Evolutionary conservation across 1,140 invertebrate genomes (phyloP).

Genomic region (Manduca sexta): DNA sequence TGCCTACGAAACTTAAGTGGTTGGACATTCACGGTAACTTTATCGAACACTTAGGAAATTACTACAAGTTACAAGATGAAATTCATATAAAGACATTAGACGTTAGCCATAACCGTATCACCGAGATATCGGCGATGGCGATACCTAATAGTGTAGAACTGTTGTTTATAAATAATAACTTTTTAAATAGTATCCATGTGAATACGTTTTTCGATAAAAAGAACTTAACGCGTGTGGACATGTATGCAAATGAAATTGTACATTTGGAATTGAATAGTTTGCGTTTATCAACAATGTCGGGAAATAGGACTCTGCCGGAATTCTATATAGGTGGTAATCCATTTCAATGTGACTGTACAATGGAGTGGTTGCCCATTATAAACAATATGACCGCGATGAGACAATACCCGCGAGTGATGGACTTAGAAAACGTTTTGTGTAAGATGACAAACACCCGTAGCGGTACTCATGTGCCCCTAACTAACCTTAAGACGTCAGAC

Average conservation of each 20-base stretch:
- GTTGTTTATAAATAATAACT: constrained; percentile 92
- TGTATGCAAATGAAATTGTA: constrained; percentile 90
- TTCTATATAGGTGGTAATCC: constrained; percentile 93
- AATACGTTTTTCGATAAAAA: constrained; percentile 91
- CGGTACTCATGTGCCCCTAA: constrained; percentile 80
- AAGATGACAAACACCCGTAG: constrained; percentile 85
- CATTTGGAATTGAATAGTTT: constrained; percentile 87
- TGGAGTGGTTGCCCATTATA: constrained; percentile 92
- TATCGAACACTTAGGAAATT: constrained; percentile 88
- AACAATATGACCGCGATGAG: constrained; percentile 87
- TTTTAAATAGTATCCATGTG: constrained; percentile 83
- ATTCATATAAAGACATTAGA: constrained; percentile 88
- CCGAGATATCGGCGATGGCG: constrained; percentile 83
- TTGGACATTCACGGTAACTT: constrained; percentile 91
- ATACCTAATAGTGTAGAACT: constrained; percentile 93
- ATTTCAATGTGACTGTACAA: constrained; percentile 92
- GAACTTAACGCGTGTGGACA: constrained; percentile 88
- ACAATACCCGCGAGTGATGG: constrained; percentile 90
- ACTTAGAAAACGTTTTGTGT: constrained; percentile 89
- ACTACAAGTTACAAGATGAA: constrained; percentile 87
- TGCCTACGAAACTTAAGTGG: constrained; percentile 91
- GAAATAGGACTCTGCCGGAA: constrained; percentile 82
- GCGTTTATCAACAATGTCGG: constrained; percentile 80
- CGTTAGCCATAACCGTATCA: constrained; percentile 90
- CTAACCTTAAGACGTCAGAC: constrained; percentile 79